Evolutionary conservation across 2,888 invertebrate genomes (phyloP), one percentile per base, ranked within the genome.

Genomic region (Nasonia oneida): DNA sequence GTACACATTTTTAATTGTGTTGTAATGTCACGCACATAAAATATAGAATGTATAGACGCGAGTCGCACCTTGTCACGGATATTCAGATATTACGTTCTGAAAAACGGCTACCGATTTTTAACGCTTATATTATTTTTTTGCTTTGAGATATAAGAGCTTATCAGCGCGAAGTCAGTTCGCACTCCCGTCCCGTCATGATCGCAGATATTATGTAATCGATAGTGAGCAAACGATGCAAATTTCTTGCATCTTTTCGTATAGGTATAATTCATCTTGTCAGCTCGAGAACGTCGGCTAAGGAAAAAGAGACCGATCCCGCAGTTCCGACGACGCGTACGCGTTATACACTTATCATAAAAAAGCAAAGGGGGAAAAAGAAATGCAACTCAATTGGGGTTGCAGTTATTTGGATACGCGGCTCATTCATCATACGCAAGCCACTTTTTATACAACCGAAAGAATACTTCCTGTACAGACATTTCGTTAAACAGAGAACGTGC

Each of bases 391-490:
- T 92, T 91, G 92, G 91, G 92, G 92, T 92, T 92, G 91, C 91
- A 91, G 92, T 91, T 91, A 92, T 91, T 92, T 91, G 91, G 91
- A 92, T 91, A 91, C 87, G 88, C 84, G 88, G 78, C 88, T 91
- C 92, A 91, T 92, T 92, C 90, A 90, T 92, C 92, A 92, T 88
- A 81, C 87, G 88, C 84, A 87, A 90, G 91, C 91, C 92, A 61
- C 6, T 61, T 6, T n/a, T 18, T n/a, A 15, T 61, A 4, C 23
- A n/a, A n/a, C n/a, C 2, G 23, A 18, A 61, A 61, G 6, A 57
- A 61, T 61, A n/a, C 18, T 61, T 61, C 8, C 8, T 61, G n/a
- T 61, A 8, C 8, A n/a, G 18, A 61, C 18, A n/a, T 8, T 61
- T 61, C 1, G n/a, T 2, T 61, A 61, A n/a, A 61, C n/a, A 2